phyloP scores from a whole-genome alignment of 2,888 invertebrate genomes.

The Macrosiphum euphorbiae region DNA sequence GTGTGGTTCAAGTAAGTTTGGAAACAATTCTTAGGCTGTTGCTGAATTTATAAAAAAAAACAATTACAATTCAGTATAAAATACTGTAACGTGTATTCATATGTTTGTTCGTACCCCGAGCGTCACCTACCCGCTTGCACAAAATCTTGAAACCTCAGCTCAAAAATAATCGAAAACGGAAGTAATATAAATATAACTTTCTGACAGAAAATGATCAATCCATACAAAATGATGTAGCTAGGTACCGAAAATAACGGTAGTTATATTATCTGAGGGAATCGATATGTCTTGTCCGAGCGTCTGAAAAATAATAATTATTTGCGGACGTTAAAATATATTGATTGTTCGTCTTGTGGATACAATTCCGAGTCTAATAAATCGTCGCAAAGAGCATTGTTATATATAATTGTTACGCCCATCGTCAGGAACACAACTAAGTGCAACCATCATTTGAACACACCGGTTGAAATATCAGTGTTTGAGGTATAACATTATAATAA shows the following conservation, averaged over 20 bases:
- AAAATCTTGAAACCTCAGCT: background rate
- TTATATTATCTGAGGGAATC: background rate
- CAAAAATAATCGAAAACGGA: background rate
- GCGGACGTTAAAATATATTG: background rate
- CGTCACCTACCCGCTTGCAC: background rate
- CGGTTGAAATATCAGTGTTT: background rate
- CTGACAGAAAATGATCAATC: background rate
- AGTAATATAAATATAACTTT: background rate
- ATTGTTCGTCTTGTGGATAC: background rate
- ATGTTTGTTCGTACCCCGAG: background rate
- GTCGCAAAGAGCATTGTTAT: background rate
- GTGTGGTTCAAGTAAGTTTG: background rate
- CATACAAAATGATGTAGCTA: background rate
- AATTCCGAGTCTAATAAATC: background rate
- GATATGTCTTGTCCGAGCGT: background rate
- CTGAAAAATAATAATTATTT: background rate
- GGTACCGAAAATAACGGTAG: background rate
- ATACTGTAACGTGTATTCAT: background rate
- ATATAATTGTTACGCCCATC: background rate
- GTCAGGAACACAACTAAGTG: background rate
- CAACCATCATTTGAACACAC: background rate
- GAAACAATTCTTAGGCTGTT: background rate
- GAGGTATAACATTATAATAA: background rate
- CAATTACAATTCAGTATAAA: background rate
- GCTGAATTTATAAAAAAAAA: background rate